Evolutionary conservation across 2,113 vertebrate genomes (phyloP), one percentile per base, ranked within the genome.

Genomic region (Xiphophorus maculatus): DNA sequence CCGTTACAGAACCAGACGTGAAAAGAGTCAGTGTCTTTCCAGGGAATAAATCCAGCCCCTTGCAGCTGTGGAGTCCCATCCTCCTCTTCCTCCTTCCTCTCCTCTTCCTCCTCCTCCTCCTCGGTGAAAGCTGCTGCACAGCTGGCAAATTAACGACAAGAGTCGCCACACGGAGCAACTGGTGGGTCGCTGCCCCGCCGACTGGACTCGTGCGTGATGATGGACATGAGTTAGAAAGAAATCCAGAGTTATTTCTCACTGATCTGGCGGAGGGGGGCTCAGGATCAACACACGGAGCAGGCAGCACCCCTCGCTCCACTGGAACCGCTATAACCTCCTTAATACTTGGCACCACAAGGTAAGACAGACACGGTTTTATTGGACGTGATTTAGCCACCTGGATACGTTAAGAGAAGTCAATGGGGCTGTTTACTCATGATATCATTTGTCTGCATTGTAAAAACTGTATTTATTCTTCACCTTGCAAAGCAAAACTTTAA

Each of bases 21-120:
- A 94, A 74, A 95, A 92, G 92, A 83, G 84, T 82, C 63, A 80
- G 92, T 94, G 93, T 94, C 81, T 88, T 85, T 84, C 70, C 86
- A 79, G 62, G 82, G 84, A 85, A 63, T 65, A 90, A 78, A 91
- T 84, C 92, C 91, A 86, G 83, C 94, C 92, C 89, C 82, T 73
- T 88, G 66, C 71, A 30, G 58, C 64, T 72, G 77, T 32, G 35
- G 35, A n/a, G 14, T 5, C 15, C 13, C 12, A 15, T 19, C 17
- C 17, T 7, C 17, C 15, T 25, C 90, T 66, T 83, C 69, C 44
- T 69, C 66, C 70, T 78, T 51, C 66, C 70, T 44, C 65, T 48
- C 66, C 35, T 33, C 17, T 19, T 29, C 67, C 2, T 35, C n/a
- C 67, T 66, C 73, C 76, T 73, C 54, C 29, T 81, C 74, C 60